Evolutionary conservation across 1,140 invertebrate genomes (phyloP).

Genomic region (Eumeta japonica): DNA sequence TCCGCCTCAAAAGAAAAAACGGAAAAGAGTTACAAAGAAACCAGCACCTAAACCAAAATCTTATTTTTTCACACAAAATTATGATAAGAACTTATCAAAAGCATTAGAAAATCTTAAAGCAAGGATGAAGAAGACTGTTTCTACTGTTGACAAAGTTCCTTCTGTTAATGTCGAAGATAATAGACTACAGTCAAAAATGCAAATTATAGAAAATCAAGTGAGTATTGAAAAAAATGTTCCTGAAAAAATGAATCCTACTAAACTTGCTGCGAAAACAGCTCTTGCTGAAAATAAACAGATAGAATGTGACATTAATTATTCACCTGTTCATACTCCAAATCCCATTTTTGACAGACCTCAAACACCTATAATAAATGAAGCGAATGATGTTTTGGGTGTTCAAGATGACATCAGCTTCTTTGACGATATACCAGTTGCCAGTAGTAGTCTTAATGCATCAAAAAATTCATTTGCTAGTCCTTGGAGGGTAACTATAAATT

Average conservation of each 20-base stretch:
- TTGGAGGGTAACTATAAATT: slow-evolving; percentile 38
- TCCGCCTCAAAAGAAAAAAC: slow-evolving; percentile 36
- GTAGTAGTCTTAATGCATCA: slow-evolving; percentile 45
- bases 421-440: slow-evolving; percentile 39
- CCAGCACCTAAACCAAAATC: slow-evolving; percentile 25
- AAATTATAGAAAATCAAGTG: too few species aligned
- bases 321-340: slow-evolving; percentile 34
- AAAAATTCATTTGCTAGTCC: slow-evolving; percentile 38
- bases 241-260: neutral
- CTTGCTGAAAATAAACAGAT: too few species aligned
- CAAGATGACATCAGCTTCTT: slow-evolving; percentile 44
- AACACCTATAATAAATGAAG: slow-evolving; percentile 6
- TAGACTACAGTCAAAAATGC: too few species aligned
- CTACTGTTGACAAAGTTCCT: too few species aligned
- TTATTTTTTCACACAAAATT: slow-evolving; percentile 28
- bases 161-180: too few species aligned
- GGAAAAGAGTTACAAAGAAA: slow-evolving; percentile 26
- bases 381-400: slow-evolving; percentile 33
- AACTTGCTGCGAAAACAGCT: slow-evolving; percentile 14
- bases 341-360: slow-evolving; percentile 8
- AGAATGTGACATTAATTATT: slow-evolving; percentile 41
- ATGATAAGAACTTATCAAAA: slow-evolving; percentile 40
- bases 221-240: too few species aligned
- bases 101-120: too few species aligned
- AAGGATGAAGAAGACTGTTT: slow-evolving; percentile 29